Base-by-base conservation (phyloP, 2,888 invertebrate species). In the Agrilus biguttatus region DNA sequence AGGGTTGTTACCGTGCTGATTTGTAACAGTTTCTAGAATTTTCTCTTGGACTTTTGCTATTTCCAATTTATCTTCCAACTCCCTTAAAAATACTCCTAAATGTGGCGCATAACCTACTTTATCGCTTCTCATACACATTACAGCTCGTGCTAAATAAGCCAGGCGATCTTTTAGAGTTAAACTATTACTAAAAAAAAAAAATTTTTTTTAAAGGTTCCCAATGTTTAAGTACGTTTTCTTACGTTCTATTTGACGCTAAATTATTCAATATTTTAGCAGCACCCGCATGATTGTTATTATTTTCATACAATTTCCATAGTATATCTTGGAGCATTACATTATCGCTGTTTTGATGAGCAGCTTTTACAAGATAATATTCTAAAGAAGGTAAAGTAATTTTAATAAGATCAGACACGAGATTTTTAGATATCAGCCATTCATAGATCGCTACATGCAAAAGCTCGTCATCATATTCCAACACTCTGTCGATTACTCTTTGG, bases 221-320 rank as follows among this genome's bases (percentile, higher is more conserved):
- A 10, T 10, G 10, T 10, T 28, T 28, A 5, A 8, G 5, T 4
- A 10, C 10, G 10, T 10, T 3, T 32, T 39, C 14, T 35, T 36
- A 52, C 63, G 59, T 59, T 79, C 78, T 72, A 55, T 75, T 75
- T 14, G 83, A 84, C 4, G 97, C 91, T 46, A 97, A 73, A 54
- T 83, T 83, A 51, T 88, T 83, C 2, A 97, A 71, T 50, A 96
- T 87, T 56, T 84, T 80, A 0, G 97, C 93, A 2, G 97, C 97
- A 8, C 89, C 84, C 2, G 85, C 78, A 60, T 92, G 96, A 62
- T 95, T 90, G 23, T 84, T 83, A 56, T 82, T 83, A 61, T 85
- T 84, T 65, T 97, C 95, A 58, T 96, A 92, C 62, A 87, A 93
- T 66, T 91, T 91, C 96, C 97, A 97, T 43, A 97, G 68, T 49